Evolutionary conservation across 35 echinoderm and acorn worm species (phyloP).

Genomic region (Stichopus chloronotus): DNA sequence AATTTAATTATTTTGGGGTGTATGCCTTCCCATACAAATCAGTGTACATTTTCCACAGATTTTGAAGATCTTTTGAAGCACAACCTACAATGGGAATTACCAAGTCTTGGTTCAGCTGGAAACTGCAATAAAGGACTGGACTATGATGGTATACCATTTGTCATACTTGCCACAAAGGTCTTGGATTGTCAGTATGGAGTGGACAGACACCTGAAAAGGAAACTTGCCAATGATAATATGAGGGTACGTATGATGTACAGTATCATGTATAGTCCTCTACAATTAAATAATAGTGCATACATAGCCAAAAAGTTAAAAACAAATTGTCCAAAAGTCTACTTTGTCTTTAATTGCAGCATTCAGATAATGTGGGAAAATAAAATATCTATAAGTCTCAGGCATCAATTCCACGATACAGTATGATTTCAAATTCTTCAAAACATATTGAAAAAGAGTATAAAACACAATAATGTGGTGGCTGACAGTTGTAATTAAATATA

Average conservation of each 20-base stretch:
- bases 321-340: too few relatives aligned
- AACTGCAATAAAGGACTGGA: slow-evolving; percentile 29
- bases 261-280: not conserved
- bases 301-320: too few relatives aligned
- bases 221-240: not conserved
- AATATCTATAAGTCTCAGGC: too few relatives aligned
- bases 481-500: too few relatives aligned
- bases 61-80: slow-evolving; percentile 52
- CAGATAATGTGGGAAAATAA: too few relatives aligned
- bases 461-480: too few relatives aligned
- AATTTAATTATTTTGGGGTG: not conserved
- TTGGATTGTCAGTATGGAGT: slow-evolving; percentile 53
- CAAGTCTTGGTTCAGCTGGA: slow-evolving; percentile 48
- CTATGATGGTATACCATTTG: slow-evolving; percentile 58
- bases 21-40: not conserved
- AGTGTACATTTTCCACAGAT: not conserved
- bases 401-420: too few relatives aligned
- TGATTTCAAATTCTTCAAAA: too few relatives aligned
- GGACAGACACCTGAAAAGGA: slow-evolving; percentile 48
- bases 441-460: too few relatives aligned
- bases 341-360: not conserved
- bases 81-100: slow-evolving; percentile 44
- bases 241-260: not conserved
- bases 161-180: slow-evolving; percentile 48
- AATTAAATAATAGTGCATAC: not conserved